Conservation (phyloP, 2,797 vertebrate genomes). For the Myotis findleyi region DNA sequence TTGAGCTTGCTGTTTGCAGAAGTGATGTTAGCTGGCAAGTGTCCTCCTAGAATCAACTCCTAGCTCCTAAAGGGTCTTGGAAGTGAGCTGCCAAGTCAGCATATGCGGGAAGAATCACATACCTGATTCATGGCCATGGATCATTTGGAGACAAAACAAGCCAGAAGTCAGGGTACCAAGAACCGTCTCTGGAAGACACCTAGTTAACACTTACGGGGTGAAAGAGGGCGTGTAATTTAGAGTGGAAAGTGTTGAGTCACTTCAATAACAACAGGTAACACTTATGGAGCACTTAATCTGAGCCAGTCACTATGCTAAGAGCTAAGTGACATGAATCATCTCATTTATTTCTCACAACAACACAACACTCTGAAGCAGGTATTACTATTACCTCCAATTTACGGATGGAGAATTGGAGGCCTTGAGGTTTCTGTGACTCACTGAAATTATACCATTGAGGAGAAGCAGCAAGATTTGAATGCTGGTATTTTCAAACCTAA, state of each 20-base stretch:
- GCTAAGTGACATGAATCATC: conserved; percentile 56
- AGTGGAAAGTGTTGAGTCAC: conserved; percentile 57
- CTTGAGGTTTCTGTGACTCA: conserved; percentile 48
- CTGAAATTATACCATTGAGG: background rate
- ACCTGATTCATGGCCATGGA: background rate
- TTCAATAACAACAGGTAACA: conserved; percentile 55
- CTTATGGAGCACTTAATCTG: conserved; percentile 52
- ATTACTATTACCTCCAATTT: conserved; percentile 55
- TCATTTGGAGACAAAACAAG: background rate
- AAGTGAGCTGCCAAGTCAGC: background rate
- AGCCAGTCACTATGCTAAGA: conserved; percentile 15
- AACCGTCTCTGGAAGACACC: background rate
- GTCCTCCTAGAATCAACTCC: conserved; percentile 18
- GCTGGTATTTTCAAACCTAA: conserved; percentile 15
- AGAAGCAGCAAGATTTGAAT: background rate
- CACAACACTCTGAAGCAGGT: conserved; percentile 18
- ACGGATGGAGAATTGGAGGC: conserved; percentile 17
- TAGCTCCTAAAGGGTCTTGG: background rate
- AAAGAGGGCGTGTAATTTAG: background rate
- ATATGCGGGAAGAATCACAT: background rate
- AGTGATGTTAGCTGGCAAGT: background rate
- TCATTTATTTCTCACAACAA: conserved; percentile 19
- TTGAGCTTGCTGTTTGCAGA: background rate
- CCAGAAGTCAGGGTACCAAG: background rate
- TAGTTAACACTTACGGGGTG: background rate